Conservation (phyloP, 2,113 vertebrate species). For the Rafetus swinhoei region DNA sequence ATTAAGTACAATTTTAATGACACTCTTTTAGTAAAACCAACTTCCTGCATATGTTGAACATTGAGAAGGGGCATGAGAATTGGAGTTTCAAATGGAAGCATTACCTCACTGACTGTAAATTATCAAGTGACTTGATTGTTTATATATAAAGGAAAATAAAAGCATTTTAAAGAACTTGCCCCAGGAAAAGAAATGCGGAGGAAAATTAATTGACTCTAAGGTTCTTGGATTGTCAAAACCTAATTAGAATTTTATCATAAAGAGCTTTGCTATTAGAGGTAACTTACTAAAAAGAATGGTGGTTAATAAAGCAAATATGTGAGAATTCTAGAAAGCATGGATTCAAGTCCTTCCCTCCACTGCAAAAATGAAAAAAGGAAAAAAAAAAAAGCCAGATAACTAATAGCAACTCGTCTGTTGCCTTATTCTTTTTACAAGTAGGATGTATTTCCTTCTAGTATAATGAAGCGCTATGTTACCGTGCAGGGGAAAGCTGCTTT, state of each 20-base stretch:
- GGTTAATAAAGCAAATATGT: neutral
- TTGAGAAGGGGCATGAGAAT: neutral
- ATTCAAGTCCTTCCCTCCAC: neutral
- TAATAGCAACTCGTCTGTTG: neutral
- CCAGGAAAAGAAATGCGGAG: neutral
- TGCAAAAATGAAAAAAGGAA: accelerated
- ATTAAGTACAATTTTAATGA: neutral
- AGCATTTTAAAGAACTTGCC: neutral
- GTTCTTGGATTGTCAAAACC: neutral
- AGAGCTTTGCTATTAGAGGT: neutral
- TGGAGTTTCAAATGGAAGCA: neutral
- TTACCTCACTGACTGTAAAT: neutral
- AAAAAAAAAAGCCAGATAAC: neutral
- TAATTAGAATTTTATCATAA: neutral
- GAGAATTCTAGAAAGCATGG: neutral
- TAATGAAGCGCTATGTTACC: neutral
- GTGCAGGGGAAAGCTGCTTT: neutral
- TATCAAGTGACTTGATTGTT: neutral
- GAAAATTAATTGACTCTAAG: neutral
- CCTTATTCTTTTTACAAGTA: neutral
- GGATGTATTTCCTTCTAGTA: neutral
- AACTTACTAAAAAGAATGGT: neutral
- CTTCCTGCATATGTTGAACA: neutral
- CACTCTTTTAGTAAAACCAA: neutral
- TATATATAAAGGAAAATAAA: neutral